Conservation (phyloP, 1,140 invertebrate genomes). For the Oscheius sp. region DNA sequence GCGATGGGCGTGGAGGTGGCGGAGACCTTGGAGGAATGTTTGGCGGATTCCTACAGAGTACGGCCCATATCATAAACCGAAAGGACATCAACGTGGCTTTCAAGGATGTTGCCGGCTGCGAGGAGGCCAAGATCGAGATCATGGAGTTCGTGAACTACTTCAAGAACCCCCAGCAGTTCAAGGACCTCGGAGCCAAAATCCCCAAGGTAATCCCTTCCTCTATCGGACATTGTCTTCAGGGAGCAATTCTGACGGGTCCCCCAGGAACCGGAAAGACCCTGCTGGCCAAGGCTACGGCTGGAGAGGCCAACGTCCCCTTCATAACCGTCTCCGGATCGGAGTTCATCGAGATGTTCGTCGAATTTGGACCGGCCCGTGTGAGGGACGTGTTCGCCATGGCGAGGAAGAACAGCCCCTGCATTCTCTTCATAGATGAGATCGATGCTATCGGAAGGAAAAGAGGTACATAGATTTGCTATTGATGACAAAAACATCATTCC, state of each 20-base stretch:
- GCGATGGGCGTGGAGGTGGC: no score
- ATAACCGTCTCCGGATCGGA: conserved; percentile 92
- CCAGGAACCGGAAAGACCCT: conserved; percentile 97
- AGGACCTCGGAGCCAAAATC: conserved; percentile 96
- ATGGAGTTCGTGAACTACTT: conserved; percentile 99
- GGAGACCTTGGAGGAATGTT: conserved; percentile 83
- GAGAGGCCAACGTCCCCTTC: conserved; percentile 98
- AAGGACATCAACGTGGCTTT: conserved; percentile 82
- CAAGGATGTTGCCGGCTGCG: conserved; percentile 98
- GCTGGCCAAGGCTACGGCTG: conserved; percentile 95
- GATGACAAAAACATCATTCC: no score
- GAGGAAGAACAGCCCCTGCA: conserved; percentile 94
- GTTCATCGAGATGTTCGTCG: conserved; percentile 99
- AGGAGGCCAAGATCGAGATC: conserved; percentile 99
- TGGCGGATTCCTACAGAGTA: conserved; percentile 86
- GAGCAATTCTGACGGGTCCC: conserved; percentile 73
- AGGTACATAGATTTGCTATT: no score
- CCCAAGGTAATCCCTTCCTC: conserved; percentile 70
- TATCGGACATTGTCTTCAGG: conserved; percentile 41
- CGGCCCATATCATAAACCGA: conserved; percentile 91
- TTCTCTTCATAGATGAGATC: conserved; percentile 99
- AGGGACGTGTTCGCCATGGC: conserved; percentile 97
- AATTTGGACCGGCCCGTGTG: conserved; percentile 94
- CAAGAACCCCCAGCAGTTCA: conserved; percentile 97
- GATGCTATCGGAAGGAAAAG: conserved; percentile 96